These are phyloP conservation scores for Mormyrus iriodes DNA, from an alignment of 2,113 vertebrate species.

Conservation along the genomic window DNA sequence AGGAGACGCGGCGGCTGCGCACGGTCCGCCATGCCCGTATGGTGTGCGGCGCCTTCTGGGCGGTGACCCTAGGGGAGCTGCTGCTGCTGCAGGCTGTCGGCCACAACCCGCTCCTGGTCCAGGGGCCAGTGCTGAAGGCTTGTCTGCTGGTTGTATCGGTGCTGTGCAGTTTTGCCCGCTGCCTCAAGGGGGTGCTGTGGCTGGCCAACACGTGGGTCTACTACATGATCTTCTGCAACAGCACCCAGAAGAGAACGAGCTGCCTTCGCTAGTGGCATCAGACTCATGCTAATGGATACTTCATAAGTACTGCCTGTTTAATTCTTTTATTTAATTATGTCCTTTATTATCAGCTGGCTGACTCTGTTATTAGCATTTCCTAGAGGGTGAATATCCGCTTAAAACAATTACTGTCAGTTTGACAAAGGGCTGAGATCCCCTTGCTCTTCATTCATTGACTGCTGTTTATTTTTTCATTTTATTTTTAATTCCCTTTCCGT, in stretches of 20 bases:
- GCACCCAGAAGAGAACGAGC: slow-evolving; percentile 37
- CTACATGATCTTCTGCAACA: slow-evolving; percentile 55
- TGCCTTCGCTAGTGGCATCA: slow-evolving; percentile 38
- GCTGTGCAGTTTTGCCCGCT: slow-evolving; percentile 43
- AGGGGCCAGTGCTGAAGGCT: neutral
- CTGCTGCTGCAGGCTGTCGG: slow-evolving; percentile 36
- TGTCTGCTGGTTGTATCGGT: neutral
- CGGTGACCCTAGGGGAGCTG: slow-evolving; percentile 46
- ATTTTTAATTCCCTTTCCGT: neutral
- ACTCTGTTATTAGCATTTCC: neutral
- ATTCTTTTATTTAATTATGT: neutral
- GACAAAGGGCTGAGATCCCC: neutral
- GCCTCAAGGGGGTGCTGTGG: slow-evolving; percentile 54
- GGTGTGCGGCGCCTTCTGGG: slow-evolving; percentile 48
- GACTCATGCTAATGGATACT: neutral
- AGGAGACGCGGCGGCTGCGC: slow-evolving; percentile 50
- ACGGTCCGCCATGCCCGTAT: slow-evolving; percentile 52
- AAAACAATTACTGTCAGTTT: neutral
- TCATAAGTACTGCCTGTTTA: neutral
- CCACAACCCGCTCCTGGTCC: neutral
- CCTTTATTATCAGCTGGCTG: neutral
- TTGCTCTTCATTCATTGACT: neutral
- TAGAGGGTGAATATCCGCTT: neutral
- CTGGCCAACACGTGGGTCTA: slow-evolving; percentile 60
- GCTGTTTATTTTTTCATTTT: neutral